These are phyloP conservation scores for Lasioglossum oenotherae DNA, from an alignment of 2,888 invertebrate genomes.

Conservation along the genomic window DNA sequence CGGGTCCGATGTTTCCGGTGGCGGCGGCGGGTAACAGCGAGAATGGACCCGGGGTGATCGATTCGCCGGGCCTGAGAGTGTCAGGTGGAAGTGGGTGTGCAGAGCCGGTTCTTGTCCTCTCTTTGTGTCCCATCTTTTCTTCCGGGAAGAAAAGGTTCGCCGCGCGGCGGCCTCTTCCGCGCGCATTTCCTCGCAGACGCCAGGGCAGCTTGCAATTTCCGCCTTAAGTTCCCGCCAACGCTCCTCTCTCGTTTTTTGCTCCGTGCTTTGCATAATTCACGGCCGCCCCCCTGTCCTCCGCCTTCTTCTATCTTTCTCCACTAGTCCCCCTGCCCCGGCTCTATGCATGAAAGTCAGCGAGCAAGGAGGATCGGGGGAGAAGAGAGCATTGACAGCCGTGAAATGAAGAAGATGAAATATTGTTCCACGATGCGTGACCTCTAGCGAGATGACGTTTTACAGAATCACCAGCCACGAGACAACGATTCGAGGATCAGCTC, in stretches of 20 bases:
- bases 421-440: conserved; percentile 15
- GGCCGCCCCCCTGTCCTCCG: conserved; percentile 11
- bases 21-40: neutral
- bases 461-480: neutral
- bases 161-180: conserved; percentile 6
- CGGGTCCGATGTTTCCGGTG: neutral
- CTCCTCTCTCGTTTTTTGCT: conserved; percentile 11
- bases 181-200: conserved; percentile 20
- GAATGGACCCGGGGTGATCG: conserved; percentile 41
- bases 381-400: conserved; percentile 44
- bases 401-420: conserved; percentile 54
- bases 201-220: conserved; percentile 53
- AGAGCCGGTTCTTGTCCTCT: conserved; percentile 10
- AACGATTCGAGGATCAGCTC: neutral
- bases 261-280: conserved; percentile 58
- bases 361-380: neutral
- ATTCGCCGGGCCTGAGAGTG: conserved; percentile 44
- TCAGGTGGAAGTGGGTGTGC: conserved; percentile 37
- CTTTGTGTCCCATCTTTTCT: conserved; percentile 20
- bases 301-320: neutral
- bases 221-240: conserved; percentile 32
- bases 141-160: conserved; percentile 1
- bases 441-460: neutral
- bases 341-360: conserved; percentile 31
- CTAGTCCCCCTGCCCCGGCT: neutral